A percentile compares a stretch with the other conserved stretches of the same genome.
Evolutionary conservation across 2,888 invertebrate species (phyloP).

Genomic region (Pristionchus mayeri): DNA sequence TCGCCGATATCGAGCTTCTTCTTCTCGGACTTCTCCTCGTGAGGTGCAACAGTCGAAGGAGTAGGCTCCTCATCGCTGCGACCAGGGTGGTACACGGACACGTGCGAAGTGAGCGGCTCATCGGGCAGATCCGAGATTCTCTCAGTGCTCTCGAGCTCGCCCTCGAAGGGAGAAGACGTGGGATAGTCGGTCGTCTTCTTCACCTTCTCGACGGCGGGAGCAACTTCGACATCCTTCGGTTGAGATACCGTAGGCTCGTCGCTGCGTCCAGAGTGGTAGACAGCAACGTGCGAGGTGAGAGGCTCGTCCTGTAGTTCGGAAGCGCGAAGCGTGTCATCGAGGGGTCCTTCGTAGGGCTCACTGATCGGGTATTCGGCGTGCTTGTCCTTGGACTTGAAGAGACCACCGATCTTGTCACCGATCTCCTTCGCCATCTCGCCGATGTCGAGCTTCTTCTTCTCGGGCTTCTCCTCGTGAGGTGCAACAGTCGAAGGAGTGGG

Average conservation of each 20-base stretch:
- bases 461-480: not conserved
- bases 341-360: not conserved
- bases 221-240: not conserved
- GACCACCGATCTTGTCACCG: slow-evolving; percentile 2
- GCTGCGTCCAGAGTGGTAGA: not conserved
- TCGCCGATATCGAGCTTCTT: slow-evolving; percentile 10
- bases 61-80: not conserved
- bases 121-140: not conserved
- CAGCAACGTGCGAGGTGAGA: not conserved
- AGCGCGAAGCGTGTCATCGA: not conserved
- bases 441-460: slow-evolving; percentile 20
- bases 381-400: slow-evolving; percentile 4
- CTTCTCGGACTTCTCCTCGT: not conserved
- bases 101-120: not conserved
- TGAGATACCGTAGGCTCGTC: not conserved
- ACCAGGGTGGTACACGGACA: not conserved
- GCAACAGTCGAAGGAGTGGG: not conserved
- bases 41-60: not conserved
- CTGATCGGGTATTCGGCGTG: not conserved
- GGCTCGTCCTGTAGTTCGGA: not conserved
- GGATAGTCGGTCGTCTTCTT: not conserved
- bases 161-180: not conserved
- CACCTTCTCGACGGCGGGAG: not conserved
- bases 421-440: not conserved
- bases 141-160: not conserved